Conservation (phyloP, 2,113 vertebrate genomes). For the Eulacestoma nigropectus region DNA sequence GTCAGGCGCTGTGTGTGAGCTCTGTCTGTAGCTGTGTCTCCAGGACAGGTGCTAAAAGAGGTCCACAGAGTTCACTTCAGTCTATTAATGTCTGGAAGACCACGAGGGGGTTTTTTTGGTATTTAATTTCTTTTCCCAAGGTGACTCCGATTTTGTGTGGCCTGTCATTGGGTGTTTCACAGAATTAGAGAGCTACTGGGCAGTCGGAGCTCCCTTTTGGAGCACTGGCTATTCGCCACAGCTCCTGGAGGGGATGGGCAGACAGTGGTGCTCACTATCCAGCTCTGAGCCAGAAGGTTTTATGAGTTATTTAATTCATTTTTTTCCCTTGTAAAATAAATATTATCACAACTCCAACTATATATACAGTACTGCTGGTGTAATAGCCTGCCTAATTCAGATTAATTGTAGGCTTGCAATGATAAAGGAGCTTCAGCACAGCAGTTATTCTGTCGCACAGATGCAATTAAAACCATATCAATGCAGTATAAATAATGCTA, state of each 20-base stretch:
- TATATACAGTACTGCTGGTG: not conserved
- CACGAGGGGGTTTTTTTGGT: not conserved
- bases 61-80: not conserved
- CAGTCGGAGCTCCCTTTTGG: not conserved
- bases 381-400: conserved; percentile 60
- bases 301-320: not conserved
- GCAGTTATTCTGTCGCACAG: conserved; percentile 27
- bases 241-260: not conserved
- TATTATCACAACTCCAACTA: not conserved
- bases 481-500: not conserved
- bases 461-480: conserved; percentile 51
- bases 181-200: conserved; percentile 5
- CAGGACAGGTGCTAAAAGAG: not conserved
- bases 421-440: conserved; percentile 51
- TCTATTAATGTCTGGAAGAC: conserved; percentile 19
- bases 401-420: conserved; percentile 45
- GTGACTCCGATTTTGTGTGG: conserved; percentile 37
- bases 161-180: not conserved
- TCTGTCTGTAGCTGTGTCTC: not conserved
- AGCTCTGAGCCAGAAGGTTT: not conserved
- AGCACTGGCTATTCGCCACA: not conserved
- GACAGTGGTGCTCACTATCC: not conserved
- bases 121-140: not conserved
- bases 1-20: not conserved
- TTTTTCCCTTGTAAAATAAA: not conserved